phyloP scores from a whole-genome alignment of 2,113 vertebrate genomes.

The Cynoglossus semilaevis region DNA sequence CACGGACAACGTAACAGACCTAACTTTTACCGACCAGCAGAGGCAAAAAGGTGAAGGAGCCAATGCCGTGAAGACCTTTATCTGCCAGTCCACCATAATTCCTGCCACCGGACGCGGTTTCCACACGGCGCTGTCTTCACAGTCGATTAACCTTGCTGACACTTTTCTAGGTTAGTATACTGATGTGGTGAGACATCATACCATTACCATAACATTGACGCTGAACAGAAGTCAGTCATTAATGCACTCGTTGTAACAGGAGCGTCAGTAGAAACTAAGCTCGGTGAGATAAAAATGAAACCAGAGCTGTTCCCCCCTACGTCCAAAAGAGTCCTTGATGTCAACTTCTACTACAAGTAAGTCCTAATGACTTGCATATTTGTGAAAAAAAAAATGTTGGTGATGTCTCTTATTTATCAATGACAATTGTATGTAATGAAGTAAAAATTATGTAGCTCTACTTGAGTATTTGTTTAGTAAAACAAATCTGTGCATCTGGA shows the following conservation, averaged over 20 bases:
- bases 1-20: conserved; percentile 91
- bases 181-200: not conserved
- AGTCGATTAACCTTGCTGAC: conserved; percentile 94
- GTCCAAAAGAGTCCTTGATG: conserved; percentile 81
- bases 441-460: no score
- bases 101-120: conserved; percentile 92
- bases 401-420: no score
- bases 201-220: not conserved
- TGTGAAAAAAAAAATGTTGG: not conserved
- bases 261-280: conserved; percentile 78
- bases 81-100: conserved; percentile 96
- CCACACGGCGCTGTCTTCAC: conserved; percentile 88
- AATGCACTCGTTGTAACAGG: conserved; percentile 71
- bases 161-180: conserved; percentile 83
- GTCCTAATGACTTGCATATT: not conserved
- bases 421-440: no score
- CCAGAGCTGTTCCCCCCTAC: conserved; percentile 78
- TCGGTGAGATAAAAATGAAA: conserved; percentile 79
- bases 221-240: not conserved
- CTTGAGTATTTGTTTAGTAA: no score
- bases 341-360: conserved; percentile 95
- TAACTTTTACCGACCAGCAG: conserved; percentile 83
- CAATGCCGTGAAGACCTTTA: conserved; percentile 84
- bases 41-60: conserved; percentile 81
- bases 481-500: no score